These are phyloP conservation scores for Sclerurus mexicanus DNA, from an alignment of 2,113 vertebrate species.

Conservation along the genomic window DNA sequence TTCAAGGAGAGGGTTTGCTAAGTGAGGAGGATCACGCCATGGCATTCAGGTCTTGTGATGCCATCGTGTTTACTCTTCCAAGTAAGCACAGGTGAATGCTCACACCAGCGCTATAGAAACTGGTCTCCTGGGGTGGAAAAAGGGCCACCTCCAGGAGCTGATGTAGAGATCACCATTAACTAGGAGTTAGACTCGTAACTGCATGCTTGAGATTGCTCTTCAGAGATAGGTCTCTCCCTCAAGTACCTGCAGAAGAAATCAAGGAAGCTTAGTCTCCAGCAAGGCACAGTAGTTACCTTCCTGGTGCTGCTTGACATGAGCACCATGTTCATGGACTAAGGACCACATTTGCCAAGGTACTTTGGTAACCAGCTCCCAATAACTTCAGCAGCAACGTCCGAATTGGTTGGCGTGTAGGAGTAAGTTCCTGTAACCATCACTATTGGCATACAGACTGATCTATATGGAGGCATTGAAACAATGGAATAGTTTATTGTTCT, in stretches of 20 bases:
- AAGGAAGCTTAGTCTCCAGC: not conserved
- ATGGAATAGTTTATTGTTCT: not conserved
- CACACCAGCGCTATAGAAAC: accelerated
- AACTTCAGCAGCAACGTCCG: not conserved
- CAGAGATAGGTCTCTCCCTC: not conserved
- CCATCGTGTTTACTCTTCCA: accelerated
- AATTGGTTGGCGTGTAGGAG: not conserved
- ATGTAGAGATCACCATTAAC: not conserved
- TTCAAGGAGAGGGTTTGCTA: not conserved
- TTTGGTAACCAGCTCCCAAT: not conserved
- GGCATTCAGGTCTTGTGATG: not conserved
- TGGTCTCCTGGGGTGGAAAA: not conserved
- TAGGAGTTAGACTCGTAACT: not conserved
- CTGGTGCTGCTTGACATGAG: not conserved
- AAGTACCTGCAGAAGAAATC: not conserved
- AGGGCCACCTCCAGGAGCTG: accelerated
- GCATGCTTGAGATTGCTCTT: not conserved
- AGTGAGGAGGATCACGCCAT: not conserved
- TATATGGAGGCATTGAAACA: not conserved
- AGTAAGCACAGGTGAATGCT: not conserved
- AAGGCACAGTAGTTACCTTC: not conserved
- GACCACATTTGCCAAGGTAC: not conserved
- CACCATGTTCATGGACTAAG: not conserved
- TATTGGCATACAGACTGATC: not conserved
- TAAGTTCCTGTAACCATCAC: not conserved